Conservation (phyloP, 1,140 invertebrate species). For the Coptotermes formosanus region DNA sequence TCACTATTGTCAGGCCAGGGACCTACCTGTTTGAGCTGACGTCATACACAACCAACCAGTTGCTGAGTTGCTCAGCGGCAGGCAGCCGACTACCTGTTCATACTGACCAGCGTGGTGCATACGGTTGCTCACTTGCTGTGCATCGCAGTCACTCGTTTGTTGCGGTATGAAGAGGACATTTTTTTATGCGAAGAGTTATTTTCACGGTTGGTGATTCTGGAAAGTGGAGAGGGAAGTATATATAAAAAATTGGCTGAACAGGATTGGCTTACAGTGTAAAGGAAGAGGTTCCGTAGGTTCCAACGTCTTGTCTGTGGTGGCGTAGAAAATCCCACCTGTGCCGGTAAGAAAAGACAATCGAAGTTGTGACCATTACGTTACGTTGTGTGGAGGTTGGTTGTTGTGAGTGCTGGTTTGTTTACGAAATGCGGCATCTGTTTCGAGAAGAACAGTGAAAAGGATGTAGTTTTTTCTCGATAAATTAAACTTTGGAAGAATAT, state of each 20-base stretch:
- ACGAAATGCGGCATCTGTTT: no score
- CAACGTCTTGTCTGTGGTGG: background rate
- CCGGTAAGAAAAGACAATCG: no score
- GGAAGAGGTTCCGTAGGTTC: background rate
- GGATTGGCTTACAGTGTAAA: background rate
- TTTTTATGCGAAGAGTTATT: background rate
- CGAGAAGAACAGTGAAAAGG: no score
- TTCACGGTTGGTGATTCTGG: background rate
- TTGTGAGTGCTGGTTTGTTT: no score
- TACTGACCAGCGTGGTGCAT: background rate
- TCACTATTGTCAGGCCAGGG: background rate
- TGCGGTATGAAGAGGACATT: no score
- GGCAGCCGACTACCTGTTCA: background rate
- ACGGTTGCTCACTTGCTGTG: background rate
- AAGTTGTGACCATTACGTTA: no score
- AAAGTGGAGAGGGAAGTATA: background rate
- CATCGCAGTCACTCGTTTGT: no score
- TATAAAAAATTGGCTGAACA: background rate
- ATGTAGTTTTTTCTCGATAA: no score
- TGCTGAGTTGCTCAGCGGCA: background rate
- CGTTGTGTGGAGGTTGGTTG: no score
- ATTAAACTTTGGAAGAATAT: no score
- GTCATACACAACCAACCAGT: background rate
- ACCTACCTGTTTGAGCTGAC: conserved; percentile 13
- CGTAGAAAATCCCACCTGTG: no score